Evolutionary conservation across 2,888 invertebrate genomes (phyloP), one percentile per base, ranked within the genome.

Genomic region (Archips xylosteana): DNA sequence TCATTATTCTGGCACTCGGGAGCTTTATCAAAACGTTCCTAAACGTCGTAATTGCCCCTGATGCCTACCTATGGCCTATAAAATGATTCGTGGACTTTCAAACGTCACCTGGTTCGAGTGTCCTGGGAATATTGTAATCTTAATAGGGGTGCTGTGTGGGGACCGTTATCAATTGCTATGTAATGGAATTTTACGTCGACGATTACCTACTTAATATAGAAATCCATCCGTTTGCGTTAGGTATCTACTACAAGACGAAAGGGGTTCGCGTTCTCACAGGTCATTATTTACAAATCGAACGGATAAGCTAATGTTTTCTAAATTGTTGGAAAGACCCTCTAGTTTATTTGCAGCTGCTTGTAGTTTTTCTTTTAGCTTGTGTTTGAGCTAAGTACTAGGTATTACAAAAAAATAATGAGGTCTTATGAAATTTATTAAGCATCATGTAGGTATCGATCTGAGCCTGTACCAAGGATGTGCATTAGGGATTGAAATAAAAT

Each of bases 1-100:
- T 80, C 77, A 80, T 80, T 77, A 79, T 76, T 81, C 81, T 77
- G 80, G 80, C 83, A 87, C 88, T 89, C 57, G 83, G 85, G 87
- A 78, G 73, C 79, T 84, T 86, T 87, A 89, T 87, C 85, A 76
- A 75, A 77, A 61, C 74, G 74, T 39, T 57, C 63, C 69, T 57
- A 51, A 60, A 68, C 60, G 9, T 13, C 15, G 45, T 75, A 71
- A 74, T 76, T 64, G 57, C 62, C 57, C 51, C 36, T 51, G 51
- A 61, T 62, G 51, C 54, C 36, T 74, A 60, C 69, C 68, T 64
- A 47, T 61, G 57, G 42, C 36, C 61, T 71, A 45, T 57, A 51
- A 51, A 54, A 63, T 57, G 57, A 68, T 62, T 68, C 59, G 45
- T 72, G 15, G 61, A 66, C 66, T 57, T 65, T 81, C 80, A 78